These are phyloP conservation scores for Phthorimaea operculella DNA, from an alignment of 1,140 invertebrate genomes.

Conservation along the genomic window DNA sequence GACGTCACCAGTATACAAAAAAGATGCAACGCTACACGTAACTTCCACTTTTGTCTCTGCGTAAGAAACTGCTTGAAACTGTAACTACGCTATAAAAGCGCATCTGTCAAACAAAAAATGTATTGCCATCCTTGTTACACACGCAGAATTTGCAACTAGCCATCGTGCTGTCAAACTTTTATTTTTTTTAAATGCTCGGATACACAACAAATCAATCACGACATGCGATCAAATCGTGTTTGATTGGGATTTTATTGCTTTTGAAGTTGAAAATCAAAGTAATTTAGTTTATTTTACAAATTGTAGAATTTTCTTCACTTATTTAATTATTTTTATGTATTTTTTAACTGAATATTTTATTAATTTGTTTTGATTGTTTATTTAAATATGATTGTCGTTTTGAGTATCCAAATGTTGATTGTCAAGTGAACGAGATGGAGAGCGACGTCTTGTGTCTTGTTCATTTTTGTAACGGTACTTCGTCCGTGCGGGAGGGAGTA, in stretches of 20 bases:
- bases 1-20: too few species aligned
- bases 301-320: background rate
- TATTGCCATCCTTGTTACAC: background rate
- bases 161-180: background rate
- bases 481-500: conserved; percentile 51
- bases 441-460: conserved; percentile 13
- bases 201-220: background rate
- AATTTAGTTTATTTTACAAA: background rate
- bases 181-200: background rate
- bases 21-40: too few species aligned
- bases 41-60: too few species aligned
- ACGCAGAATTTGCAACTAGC: background rate
- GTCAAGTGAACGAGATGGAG: conserved; percentile 6
- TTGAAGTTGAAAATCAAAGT: background rate
- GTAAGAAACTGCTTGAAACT: too few species aligned
- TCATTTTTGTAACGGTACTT: conserved; percentile 64
- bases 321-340: background rate
- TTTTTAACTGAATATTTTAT: background rate
- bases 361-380: background rate
- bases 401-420: conserved; percentile 6
- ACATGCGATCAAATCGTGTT: too few species aligned
- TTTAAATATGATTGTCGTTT: background rate
- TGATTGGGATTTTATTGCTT: too few species aligned
- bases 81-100: background rate
- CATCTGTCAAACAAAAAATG: background rate